Conservation (phyloP, 2,888 invertebrate species). For the Philereme transversata region DNA sequence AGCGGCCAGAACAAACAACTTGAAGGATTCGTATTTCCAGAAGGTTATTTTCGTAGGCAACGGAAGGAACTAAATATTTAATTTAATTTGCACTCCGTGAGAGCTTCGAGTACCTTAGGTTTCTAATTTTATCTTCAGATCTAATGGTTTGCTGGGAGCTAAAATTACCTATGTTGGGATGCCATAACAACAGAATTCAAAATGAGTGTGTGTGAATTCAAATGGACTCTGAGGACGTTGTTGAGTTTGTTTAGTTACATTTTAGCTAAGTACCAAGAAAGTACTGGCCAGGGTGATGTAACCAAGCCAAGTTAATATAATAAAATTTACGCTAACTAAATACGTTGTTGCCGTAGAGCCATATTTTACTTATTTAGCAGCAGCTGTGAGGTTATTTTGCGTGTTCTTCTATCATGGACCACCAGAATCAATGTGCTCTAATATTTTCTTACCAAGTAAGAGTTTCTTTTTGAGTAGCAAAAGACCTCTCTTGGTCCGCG, state of each 20-base stretch:
- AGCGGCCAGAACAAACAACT: conserved; percentile 31
- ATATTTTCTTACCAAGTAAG: conserved; percentile 61
- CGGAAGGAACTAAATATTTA: conserved; percentile 35
- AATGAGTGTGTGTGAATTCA: background rate
- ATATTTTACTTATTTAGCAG: too few relatives aligned
- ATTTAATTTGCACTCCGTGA: conserved; percentile 21
- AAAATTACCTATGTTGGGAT: background rate
- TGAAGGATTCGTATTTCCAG: conserved; percentile 35
- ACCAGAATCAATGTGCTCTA: too few relatives aligned
- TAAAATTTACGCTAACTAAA: too few relatives aligned
- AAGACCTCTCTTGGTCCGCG: conserved; percentile 71
- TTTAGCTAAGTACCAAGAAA: too few relatives aligned
- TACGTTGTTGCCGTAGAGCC: too few relatives aligned
- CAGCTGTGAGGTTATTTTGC: too few relatives aligned
- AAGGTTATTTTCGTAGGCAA: conserved; percentile 32
- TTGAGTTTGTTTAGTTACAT: too few relatives aligned
- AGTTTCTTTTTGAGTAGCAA: conserved; percentile 75
- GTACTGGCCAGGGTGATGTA: too few relatives aligned
- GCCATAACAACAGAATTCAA: background rate
- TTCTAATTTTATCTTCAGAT: conserved; percentile 25
- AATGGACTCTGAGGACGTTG: too few relatives aligned
- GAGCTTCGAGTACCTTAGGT: conserved; percentile 14
- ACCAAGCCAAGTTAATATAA: too few relatives aligned
- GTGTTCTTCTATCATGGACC: too few relatives aligned
- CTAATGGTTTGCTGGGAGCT: conserved; percentile 5